phyloP scores from a whole-genome alignment of 2,888 invertebrate species.

The Brenthis ino region DNA sequence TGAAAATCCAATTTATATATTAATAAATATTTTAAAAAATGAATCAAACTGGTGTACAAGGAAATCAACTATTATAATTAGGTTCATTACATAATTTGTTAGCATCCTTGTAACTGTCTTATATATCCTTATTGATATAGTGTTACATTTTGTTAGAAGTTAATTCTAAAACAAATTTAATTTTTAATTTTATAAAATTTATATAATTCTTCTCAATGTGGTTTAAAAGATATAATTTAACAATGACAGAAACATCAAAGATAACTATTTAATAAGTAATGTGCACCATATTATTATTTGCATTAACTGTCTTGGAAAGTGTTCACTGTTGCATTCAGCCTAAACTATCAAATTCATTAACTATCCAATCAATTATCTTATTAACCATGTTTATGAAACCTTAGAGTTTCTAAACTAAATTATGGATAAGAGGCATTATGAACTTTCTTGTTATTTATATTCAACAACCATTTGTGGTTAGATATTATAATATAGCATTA shows the following conservation, averaged over 20 bases:
- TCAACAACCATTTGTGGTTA: background rate
- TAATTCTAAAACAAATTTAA: too few relatives aligned
- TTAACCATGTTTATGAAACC: conserved; percentile 37
- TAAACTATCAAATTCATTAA: conserved; percentile 42
- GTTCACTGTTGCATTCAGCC: conserved; percentile 42
- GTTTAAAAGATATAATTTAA: too few relatives aligned
- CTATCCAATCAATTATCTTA: conserved; percentile 11
- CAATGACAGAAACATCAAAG: too few relatives aligned
- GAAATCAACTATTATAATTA: conserved; percentile 12
- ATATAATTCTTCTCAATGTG: too few relatives aligned
- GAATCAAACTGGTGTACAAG: background rate
- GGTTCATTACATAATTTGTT: conserved; percentile 5
- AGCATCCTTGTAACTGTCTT: background rate
- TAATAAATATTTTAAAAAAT: background rate
- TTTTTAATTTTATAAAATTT: too few relatives aligned
- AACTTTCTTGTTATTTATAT: conserved; percentile 12
- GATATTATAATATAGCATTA: background rate
- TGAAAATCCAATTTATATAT: background rate
- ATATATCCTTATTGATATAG: background rate
- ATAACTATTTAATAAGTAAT: too few relatives aligned
- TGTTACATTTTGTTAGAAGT: background rate
- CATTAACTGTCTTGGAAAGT: conserved; percentile 38
- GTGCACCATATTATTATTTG: too few relatives aligned
- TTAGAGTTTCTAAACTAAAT: conserved; percentile 32
- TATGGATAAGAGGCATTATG: conserved; percentile 18